Evolutionary conservation across 2,888 invertebrate species (phyloP).

Genomic region (Amiota minor): DNA sequence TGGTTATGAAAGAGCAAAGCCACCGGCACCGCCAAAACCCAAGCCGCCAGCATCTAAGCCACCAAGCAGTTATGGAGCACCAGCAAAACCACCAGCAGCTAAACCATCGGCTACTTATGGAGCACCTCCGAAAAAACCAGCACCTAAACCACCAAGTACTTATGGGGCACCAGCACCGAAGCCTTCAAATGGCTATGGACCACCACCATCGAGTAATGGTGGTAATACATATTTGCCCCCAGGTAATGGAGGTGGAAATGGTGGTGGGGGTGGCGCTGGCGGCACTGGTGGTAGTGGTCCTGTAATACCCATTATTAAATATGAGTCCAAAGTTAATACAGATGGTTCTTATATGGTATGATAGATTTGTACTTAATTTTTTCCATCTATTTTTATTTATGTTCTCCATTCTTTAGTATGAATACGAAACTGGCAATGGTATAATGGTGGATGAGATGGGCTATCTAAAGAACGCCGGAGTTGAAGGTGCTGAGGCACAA

Average conservation of each 20-base stretch:
- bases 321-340: conserved; percentile 67
- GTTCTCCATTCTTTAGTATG: conserved; percentile 73
- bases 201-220: conserved; percentile 41
- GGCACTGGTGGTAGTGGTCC: conserved; percentile 56
- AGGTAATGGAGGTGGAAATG: conserved; percentile 46
- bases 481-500: conserved; percentile 79
- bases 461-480: conserved; percentile 81
- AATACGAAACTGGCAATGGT: conserved; percentile 85
- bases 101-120: conserved; percentile 31
- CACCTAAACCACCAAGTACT: conserved; percentile 22
- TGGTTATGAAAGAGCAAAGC: conserved; percentile 60
- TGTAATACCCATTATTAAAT: conserved; percentile 68
- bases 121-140: conserved; percentile 32
- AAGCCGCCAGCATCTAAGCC: conserved; percentile 28
- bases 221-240: conserved; percentile 56
- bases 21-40: conserved; percentile 34
- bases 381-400: background rate
- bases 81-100: background rate
- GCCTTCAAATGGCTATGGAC: conserved; percentile 33
- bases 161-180: background rate
- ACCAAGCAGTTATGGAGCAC: background rate
- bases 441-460: conserved; percentile 82
- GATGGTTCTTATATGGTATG: conserved; percentile 72
- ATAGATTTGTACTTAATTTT: background rate
- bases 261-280: conserved; percentile 43